Evolutionary conservation across 2,888 invertebrate genomes (phyloP).

Genomic region (Apoda limacodes): DNA sequence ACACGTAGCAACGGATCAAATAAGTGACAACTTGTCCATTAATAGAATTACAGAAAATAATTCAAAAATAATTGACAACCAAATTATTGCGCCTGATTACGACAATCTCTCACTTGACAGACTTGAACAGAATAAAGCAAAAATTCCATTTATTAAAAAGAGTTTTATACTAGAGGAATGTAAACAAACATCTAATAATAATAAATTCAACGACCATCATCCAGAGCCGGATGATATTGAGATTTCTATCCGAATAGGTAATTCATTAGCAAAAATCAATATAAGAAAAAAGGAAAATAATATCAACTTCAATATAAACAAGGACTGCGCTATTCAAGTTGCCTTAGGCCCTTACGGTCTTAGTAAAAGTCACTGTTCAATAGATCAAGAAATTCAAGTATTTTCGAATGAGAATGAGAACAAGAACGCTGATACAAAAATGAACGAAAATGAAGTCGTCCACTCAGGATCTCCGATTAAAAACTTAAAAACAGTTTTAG

Average conservation of each 20-base stretch:
- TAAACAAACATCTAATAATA: not conserved
- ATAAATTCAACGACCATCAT: not conserved
- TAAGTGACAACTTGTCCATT: not conserved
- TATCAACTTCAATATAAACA: slow-evolving; percentile 41
- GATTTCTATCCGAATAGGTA: slow-evolving; percentile 51
- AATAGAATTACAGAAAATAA: too few relatives aligned
- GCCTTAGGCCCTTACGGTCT: not conserved
- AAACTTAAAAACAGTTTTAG: not conserved
- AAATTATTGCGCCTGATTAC: too few relatives aligned
- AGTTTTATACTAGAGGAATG: not conserved
- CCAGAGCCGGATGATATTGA: slow-evolving; percentile 42
- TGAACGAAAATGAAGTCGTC: not conserved
- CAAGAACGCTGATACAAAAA: not conserved
- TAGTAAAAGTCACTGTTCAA: too few relatives aligned
- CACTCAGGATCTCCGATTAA: not conserved
- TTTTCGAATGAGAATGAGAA: too few relatives aligned
- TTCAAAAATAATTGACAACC: too few relatives aligned
- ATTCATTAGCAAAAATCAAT: slow-evolving; percentile 43
- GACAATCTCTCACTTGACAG: too few relatives aligned
- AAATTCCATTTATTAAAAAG: slow-evolving; percentile 14
- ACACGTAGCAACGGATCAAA: too few relatives aligned
- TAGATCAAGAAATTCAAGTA: too few relatives aligned
- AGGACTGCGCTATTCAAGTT: slow-evolving; percentile 41
- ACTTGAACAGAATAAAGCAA: not conserved
- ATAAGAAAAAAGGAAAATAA: slow-evolving; percentile 48